These are phyloP conservation scores for Seriola aureovittata DNA, from an alignment of 2,113 vertebrate species.

Conservation along the genomic window DNA sequence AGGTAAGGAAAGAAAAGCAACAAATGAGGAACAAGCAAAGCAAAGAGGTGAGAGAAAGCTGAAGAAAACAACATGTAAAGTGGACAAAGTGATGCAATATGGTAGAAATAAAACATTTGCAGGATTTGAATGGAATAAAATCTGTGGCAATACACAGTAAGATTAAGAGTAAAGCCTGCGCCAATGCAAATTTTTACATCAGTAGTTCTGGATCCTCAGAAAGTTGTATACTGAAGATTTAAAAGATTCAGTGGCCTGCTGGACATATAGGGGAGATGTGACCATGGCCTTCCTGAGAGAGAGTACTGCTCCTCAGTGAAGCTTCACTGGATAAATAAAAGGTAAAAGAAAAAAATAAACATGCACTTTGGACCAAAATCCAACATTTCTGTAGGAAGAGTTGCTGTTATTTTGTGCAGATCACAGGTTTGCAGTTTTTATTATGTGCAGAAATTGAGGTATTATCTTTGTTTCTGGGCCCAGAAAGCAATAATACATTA, in stretches of 20 bases:
- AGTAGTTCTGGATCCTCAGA: background rate
- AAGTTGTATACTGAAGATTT: background rate
- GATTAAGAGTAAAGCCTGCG: background rate
- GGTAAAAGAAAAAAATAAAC: background rate
- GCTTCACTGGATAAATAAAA: background rate
- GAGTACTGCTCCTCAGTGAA: background rate
- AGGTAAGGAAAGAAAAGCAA: background rate
- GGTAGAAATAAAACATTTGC: slow-evolving; percentile 11
- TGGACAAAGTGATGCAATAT: slow-evolving; percentile 33
- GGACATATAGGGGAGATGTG: background rate
- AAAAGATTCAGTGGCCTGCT: background rate
- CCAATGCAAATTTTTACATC: background rate
- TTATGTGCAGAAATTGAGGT: background rate
- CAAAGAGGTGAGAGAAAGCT: no score
- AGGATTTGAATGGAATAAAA: slow-evolving; percentile 18
- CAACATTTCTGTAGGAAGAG: background rate
- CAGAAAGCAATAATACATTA: no score
- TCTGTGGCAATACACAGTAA: background rate
- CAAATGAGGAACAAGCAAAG: background rate
- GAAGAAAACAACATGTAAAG: background rate
- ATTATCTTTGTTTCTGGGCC: background rate
- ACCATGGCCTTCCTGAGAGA: background rate
- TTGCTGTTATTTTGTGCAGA: background rate
- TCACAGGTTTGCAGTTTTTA: background rate
- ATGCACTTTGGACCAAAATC: background rate